Conservation (phyloP, 2,797 vertebrate species). For the Notolepis coatsorum region DNA sequence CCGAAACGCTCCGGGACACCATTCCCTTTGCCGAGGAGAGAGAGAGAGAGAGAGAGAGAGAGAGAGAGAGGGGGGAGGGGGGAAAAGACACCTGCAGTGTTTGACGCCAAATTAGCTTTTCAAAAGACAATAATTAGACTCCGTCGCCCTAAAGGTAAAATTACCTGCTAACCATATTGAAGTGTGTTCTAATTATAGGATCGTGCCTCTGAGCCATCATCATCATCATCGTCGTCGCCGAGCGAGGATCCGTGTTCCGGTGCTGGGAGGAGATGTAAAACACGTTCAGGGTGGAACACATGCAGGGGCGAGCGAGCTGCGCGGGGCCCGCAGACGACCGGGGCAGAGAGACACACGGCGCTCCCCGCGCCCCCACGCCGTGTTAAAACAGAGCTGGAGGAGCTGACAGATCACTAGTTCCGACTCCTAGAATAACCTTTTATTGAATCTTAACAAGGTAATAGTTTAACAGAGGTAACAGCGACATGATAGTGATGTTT, state of each 20-base stretch:
- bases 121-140: slow-evolving; percentile 89
- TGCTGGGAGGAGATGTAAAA: slow-evolving; percentile 79
- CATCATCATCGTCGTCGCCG: too few species aligned
- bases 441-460: slow-evolving; percentile 69
- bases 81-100: slow-evolving; percentile 86
- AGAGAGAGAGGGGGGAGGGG: slow-evolving; percentile 71
- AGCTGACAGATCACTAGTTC: slow-evolving; percentile 55
- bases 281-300: slow-evolving; percentile 62
- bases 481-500: slow-evolving; percentile 59
- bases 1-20: slow-evolving; percentile 75
- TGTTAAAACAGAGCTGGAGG: slow-evolving; percentile 39
- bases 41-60: too few species aligned
- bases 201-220: slow-evolving; percentile 78
- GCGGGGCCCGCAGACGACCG: slow-evolving; percentile 63
- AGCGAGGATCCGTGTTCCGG: slow-evolving; percentile 69
- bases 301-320: slow-evolving; percentile 59
- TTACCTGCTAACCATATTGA: slow-evolving; percentile 88
- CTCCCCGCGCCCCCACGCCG: slow-evolving; percentile 34
- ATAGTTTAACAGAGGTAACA: slow-evolving; percentile 38
- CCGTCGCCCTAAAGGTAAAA: slow-evolving; percentile 85
- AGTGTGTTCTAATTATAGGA: slow-evolving; percentile 87
- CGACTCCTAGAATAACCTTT: slow-evolving; percentile 65
- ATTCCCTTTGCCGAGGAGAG: slow-evolving; percentile 76
- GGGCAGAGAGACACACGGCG: slow-evolving; percentile 55
- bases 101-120: slow-evolving; percentile 87